A percentile compares a stretch with the other conserved stretches of the same genome.
Evolutionary conservation across 2,888 invertebrate species (phyloP).

Genomic region (Tachina lurida): DNA sequence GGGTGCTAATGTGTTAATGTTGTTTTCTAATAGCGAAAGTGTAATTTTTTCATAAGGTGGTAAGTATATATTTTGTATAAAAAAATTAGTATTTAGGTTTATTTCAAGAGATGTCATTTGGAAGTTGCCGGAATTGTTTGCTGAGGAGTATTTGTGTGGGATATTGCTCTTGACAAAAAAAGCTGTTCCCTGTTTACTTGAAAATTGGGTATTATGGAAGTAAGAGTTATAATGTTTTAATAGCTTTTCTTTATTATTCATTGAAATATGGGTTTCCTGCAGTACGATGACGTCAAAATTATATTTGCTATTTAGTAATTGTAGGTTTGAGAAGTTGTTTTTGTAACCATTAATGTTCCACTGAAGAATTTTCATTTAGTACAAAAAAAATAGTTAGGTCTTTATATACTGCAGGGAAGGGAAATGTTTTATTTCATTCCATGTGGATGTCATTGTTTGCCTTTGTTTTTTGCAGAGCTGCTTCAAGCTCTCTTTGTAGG

Average conservation of each 20-base stretch:
- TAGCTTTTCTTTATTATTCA: not conserved
- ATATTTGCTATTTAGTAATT: constrained; percentile 1
- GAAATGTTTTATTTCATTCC: no score
- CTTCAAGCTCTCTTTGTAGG: no score
- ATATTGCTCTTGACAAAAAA: not conserved
- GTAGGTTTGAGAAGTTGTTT: no score
- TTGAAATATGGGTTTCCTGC: constrained; percentile 15
- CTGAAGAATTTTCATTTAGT: no score
- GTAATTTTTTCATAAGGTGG: constrained; percentile 19
- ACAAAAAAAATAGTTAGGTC: no score
- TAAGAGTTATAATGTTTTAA: constrained; percentile 6
- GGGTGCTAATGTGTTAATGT: no score
- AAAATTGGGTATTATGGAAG: constrained; percentile 10
- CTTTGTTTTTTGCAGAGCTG: no score
- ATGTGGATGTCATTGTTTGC: no score
- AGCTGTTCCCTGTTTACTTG: not conserved
- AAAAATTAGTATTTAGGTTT: not conserved
- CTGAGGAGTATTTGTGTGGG: not conserved
- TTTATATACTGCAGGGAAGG: no score
- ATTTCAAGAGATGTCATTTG: not conserved
- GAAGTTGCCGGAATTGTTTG: no score
- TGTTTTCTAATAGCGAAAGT: not conserved
- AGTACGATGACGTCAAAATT: constrained; percentile 5
- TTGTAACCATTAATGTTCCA: no score
- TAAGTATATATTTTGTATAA: constrained; percentile 29